These are phyloP conservation scores for Eumerus sabulonum DNA, from an alignment of 2,888 invertebrate species.

Conservation along the genomic window DNA sequence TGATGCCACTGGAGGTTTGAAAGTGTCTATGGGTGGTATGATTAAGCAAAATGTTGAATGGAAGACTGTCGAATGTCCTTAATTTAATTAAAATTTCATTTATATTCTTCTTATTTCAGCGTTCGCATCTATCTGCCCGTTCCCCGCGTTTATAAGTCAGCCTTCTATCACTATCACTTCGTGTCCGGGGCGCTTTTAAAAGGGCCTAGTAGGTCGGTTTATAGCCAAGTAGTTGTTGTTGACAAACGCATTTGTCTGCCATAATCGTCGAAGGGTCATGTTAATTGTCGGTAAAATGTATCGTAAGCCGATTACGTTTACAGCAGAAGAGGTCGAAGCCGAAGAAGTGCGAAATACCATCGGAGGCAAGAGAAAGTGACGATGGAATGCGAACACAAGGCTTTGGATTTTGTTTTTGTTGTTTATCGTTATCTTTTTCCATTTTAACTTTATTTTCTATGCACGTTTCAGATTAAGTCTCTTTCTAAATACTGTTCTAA, in stretches of 20 bases:
- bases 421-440: constrained; percentile 4
- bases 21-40: too few relatives aligned
- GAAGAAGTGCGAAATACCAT: constrained; percentile 5
- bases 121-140: constrained; percentile 71
- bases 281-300: constrained; percentile 49
- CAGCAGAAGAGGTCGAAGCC: not conserved
- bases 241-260: constrained; percentile 11
- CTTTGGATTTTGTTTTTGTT: too few relatives aligned
- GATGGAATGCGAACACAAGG: constrained; percentile 25
- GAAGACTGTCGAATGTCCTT: constrained; percentile 71
- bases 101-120: constrained; percentile 74
- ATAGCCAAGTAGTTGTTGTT: too few relatives aligned
- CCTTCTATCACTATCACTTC: constrained; percentile 35
- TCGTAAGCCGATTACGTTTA: constrained; percentile 50
- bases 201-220: too few relatives aligned
- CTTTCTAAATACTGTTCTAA: constrained; percentile 65
- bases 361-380: not conserved
- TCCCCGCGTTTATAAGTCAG: too few relatives aligned
- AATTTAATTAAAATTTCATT: constrained; percentile 79
- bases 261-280: constrained; percentile 30
- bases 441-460: constrained; percentile 52
- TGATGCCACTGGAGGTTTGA: too few relatives aligned
- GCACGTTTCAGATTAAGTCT: constrained; percentile 46
- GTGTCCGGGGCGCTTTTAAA: not conserved
- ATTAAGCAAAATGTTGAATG: not conserved